Evolutionary conservation across 2,113 vertebrate species (phyloP).

Genomic region (Barbus barbus): DNA sequence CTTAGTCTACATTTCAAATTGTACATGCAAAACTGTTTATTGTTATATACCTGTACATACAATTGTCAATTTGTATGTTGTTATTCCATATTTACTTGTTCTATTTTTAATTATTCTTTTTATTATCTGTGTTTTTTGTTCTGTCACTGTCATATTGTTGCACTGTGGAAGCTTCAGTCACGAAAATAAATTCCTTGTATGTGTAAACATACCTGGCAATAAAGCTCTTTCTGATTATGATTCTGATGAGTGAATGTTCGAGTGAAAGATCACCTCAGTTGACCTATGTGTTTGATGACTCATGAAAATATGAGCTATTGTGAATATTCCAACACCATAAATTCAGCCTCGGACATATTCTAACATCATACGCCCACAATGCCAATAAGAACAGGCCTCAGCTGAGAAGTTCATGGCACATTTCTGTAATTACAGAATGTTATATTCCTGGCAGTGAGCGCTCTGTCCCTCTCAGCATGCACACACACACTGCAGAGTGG

Average conservation of each 20-base stretch:
- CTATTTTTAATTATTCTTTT: too few species aligned
- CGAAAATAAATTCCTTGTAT: too few species aligned
- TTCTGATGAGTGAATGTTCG: not conserved
- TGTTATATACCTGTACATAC: too few species aligned
- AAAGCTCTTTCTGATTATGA: too few species aligned
- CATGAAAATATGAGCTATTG: constrained; percentile 23
- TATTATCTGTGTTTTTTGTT: too few species aligned
- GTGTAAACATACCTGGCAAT: too few species aligned
- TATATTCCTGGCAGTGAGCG: constrained; percentile 35
- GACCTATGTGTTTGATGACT: constrained; percentile 23
- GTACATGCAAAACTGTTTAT: too few species aligned
- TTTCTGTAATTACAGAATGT: constrained; percentile 43
- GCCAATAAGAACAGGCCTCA: constrained; percentile 23
- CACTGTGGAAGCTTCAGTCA: too few species aligned
- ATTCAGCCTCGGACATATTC: constrained; percentile 8
- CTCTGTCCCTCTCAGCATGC: not conserved
- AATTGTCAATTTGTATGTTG: too few species aligned
- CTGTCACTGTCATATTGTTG: too few species aligned
- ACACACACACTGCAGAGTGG: constrained; percentile 23
- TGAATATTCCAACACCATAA: constrained; percentile 28
- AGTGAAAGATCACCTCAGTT: not conserved
- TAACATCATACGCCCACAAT: constrained; percentile 20
- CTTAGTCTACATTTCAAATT: too few species aligned
- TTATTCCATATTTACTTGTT: too few species aligned
- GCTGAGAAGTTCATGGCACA: constrained; percentile 38